Base-by-base conservation (phyloP, 1,140 invertebrate species). In the Drosophila orena region DNA sequence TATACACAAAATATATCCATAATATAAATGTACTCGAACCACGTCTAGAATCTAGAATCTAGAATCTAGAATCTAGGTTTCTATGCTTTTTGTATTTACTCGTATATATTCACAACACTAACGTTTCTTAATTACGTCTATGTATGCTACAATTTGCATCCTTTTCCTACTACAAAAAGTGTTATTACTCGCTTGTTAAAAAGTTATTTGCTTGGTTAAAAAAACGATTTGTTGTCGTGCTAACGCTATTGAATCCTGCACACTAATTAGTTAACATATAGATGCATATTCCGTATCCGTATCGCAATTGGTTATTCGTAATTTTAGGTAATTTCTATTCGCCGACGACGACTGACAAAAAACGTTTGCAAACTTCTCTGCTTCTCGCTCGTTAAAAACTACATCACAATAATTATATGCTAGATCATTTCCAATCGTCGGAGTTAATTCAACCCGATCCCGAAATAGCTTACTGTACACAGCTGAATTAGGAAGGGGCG, bases 381-480 rank as follows among this genome's bases (percentile, higher is more conserved):
- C 40, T 40, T 69, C 83, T 68, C 54, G 59, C 61, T 80, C 85
- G 81, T 90, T 91, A 80, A 88, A 84, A 90, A 90, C 90, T 91
- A 91, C 90, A 91, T 91, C 90, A 91, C 90, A 91, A 91, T 91
- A 90, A 91, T 91, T 91, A 91, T 77, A 91, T 91, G 81, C 90
- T 91, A 91, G 69, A 81, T 44, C 78, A 68, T 79, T 79, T 42
- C 30, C 30, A 30, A 30, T 30, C 71, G 55, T 76, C 71, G 77
- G 74, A 75, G 24, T 79, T 56, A 53, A 42, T 61, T 68, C 46
- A 46, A 35, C 50, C 50, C 42, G 15, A 17, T 62, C 22, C 56
- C 64, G 34, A 56, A 54, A 24, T 20, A 34, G 58, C 27, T 20
- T 24, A 47, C 24, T 58, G 71, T 75, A 72, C 75, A 75, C 71